Conservation (phyloP, 2,113 vertebrate genomes). For the Natator depressus region DNA sequence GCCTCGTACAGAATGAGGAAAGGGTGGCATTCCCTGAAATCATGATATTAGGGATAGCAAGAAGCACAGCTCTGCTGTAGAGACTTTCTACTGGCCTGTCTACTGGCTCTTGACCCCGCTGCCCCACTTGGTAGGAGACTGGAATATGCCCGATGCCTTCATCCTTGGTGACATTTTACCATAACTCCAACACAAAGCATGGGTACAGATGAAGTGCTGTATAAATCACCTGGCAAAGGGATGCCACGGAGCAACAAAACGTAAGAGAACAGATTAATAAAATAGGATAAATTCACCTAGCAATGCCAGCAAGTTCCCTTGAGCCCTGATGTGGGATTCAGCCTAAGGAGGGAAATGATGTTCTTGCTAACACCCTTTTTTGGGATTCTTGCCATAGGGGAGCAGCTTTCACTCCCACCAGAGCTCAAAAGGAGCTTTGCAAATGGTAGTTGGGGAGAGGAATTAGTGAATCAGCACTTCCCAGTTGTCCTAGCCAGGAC, state of each 20-base stretch:
- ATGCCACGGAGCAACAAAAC: not conserved
- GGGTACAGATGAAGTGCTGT: not conserved
- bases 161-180: not conserved
- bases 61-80: accelerated
- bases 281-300: not conserved
- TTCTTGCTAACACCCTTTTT: not conserved
- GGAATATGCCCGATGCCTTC: not conserved
- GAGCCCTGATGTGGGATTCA: accelerated
- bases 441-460: accelerated
- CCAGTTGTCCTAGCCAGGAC: accelerated
- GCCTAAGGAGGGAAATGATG: not conserved
- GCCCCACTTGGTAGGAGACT: not conserved
- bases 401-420: accelerated
- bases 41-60: not conserved
- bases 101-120: not conserved
- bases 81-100: accelerated
- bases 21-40: accelerated
- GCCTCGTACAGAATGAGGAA: not conserved
- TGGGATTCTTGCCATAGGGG: not conserved
- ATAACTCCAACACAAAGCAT: accelerated
- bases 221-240: not conserved
- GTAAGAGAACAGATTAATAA: not conserved
- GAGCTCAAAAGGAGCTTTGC: not conserved
- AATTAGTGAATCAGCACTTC: not conserved
- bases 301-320: not conserved